phyloP scores from a whole-genome alignment of 2,888 invertebrate species.

The Folsomia manolachei region DNA sequence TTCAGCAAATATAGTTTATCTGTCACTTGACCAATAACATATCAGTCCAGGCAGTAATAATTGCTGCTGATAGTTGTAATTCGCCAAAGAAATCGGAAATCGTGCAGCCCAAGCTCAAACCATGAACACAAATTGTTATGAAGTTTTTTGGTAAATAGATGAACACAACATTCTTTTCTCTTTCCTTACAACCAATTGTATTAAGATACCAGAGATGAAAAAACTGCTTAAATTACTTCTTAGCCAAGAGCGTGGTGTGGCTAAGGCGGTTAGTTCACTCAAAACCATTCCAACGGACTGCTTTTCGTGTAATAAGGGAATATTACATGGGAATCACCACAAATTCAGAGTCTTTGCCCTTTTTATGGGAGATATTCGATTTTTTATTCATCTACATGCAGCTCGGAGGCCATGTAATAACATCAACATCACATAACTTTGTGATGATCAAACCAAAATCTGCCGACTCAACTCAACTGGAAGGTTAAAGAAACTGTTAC shows the following conservation, averaged over 20 bases:
- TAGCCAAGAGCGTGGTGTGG: neutral
- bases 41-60: too few species aligned
- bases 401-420: neutral
- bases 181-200: too few species aligned
- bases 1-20: too few species aligned
- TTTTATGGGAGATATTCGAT: constrained; percentile 6
- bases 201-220: too few species aligned
- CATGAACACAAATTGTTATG: neutral
- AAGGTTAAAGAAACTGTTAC: neutral
- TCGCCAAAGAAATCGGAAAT: neutral
- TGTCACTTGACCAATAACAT: too few species aligned
- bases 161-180: too few species aligned
- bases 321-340: neutral
- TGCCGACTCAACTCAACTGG: neutral
- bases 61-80: neutral
- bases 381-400: neutral
- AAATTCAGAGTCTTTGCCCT: constrained; percentile 17
- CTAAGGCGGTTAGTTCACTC: neutral
- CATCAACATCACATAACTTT: neutral
- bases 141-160: too few species aligned
- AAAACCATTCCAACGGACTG: neutral
- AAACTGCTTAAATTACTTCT: too few species aligned
- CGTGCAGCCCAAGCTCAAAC: neutral
- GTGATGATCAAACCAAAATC: neutral
- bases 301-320: neutral